Base-by-base conservation (phyloP, 2,888 invertebrate genomes). In the Coelinius sp. region DNA sequence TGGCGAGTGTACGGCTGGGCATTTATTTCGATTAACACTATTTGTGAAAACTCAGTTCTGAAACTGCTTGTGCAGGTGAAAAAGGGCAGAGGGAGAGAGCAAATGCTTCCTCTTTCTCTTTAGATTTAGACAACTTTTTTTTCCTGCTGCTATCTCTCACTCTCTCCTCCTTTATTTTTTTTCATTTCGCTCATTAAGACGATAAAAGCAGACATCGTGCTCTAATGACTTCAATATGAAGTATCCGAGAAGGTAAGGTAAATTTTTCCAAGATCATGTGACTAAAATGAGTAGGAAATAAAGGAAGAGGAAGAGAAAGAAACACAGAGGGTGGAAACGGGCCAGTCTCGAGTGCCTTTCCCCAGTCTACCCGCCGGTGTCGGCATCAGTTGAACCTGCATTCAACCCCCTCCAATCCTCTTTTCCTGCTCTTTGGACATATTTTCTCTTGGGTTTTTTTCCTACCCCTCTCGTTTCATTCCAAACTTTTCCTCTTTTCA, bases 41-140 rank as follows among this genome's bases (percentile, higher is more conserved):
- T 82, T 82, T 80, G 81, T 79, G 82, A 80, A 81, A 82, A 81
- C 81, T 81, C 82, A 83, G 81, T 82, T 82, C 79, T 79, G 76
- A 79, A 81, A 75, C 69, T 72, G 72, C 67, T 68, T 73, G 68
- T 41, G 68, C 41, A 22, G 63, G 66, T 35, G 24, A 68, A 41
- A 56, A 44, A 31, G 56, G 63, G 66, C 27, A 70, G 62, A n/a
- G 31, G 53, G 22, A 46, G 27, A 27, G 25, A n/a, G 71, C 44
- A 1, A 5, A 25, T 63, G 64, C 49, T 27, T 49, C 31, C 53
- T 14, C 49, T 63, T 52, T 35, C n/a, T 62, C n/a, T 62, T 52
- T 35, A 8, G 31, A 63, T 72, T 70, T 53, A 53, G 27, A 52
- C 38, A 53, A 24, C 31, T 65, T 65, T 49, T 35, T 44, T 3